Evolutionary conservation across 1,140 invertebrate genomes (phyloP).

Genomic region (Ips nitidus): DNA sequence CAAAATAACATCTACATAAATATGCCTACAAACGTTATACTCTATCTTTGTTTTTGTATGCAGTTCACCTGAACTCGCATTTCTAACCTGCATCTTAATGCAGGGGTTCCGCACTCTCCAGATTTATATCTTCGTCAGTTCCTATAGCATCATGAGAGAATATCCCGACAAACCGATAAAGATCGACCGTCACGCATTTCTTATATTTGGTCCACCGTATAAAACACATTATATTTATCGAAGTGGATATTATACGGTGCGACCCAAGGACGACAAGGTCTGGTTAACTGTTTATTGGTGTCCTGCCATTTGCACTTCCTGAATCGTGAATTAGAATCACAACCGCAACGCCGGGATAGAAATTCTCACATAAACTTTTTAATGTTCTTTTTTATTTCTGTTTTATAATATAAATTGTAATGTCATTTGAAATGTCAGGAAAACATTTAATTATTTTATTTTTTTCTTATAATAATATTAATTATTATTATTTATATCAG

Average conservation of each 20-base stretch:
- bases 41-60: not conserved
- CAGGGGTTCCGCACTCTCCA: not conserved
- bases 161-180: conserved; percentile 2
- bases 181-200: conserved; percentile 14
- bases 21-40: not conserved
- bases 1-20: not conserved
- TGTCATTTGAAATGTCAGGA: too few species aligned
- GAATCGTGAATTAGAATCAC: conserved; percentile 13
- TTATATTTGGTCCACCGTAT: conserved; percentile 12
- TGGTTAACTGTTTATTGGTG: conserved; percentile 12
- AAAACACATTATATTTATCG: conserved; percentile 3
- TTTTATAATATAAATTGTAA: too few species aligned
- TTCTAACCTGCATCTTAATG: not conserved
- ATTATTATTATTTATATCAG: too few species aligned
- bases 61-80: not conserved
- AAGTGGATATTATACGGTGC: conserved; percentile 7
- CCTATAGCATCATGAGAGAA: not conserved
- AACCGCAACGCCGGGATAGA: not conserved
- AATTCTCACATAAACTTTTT: too few species aligned
- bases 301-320: conserved; percentile 21
- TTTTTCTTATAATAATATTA: too few species aligned
- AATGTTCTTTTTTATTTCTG: too few species aligned
- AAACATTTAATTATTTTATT: too few species aligned
- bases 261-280: conserved; percentile 17
- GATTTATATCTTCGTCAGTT: too few species aligned